Evolutionary conservation across 2,113 vertebrate genomes (phyloP).

Genomic region (Kobus ellipsiprymnus): DNA sequence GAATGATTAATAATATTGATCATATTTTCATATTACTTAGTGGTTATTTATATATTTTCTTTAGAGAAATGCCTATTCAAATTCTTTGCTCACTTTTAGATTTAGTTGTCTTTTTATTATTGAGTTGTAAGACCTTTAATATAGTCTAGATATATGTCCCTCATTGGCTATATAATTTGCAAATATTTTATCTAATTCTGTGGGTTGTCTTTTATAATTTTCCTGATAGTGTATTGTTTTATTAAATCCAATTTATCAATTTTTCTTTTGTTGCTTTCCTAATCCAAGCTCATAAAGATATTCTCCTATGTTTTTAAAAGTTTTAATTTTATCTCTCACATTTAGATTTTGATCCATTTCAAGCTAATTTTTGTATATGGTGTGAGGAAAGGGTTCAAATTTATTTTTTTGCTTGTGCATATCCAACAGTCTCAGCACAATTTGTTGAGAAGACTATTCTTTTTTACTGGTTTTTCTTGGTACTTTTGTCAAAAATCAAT

Average conservation of each 20-base stretch:
- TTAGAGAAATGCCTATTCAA: background rate
- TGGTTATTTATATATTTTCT: background rate
- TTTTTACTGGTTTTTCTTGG: background rate
- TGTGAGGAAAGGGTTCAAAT: background rate
- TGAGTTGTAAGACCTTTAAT: background rate
- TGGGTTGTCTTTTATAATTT: background rate
- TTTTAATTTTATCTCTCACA: background rate
- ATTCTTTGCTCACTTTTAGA: background rate
- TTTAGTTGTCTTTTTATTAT: background rate
- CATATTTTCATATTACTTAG: background rate
- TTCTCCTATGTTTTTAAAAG: background rate
- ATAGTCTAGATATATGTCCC: background rate
- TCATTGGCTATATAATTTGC: background rate
- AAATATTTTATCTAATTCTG: background rate
- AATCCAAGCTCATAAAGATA: background rate
- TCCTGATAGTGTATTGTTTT: background rate
- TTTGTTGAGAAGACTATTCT: background rate
- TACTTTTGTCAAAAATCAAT: background rate
- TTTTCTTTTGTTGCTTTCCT: background rate
- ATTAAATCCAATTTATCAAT: background rate
- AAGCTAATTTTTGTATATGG: background rate
- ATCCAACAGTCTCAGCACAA: background rate
- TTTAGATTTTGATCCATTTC: background rate
- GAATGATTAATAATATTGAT: background rate
- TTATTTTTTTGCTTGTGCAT: background rate